Percentiles rank a stretch among this genome's conserved stretches.
phyloP scores from a whole-genome alignment of 2,113 vertebrate species.

The Pituophis catenifer region DNA sequence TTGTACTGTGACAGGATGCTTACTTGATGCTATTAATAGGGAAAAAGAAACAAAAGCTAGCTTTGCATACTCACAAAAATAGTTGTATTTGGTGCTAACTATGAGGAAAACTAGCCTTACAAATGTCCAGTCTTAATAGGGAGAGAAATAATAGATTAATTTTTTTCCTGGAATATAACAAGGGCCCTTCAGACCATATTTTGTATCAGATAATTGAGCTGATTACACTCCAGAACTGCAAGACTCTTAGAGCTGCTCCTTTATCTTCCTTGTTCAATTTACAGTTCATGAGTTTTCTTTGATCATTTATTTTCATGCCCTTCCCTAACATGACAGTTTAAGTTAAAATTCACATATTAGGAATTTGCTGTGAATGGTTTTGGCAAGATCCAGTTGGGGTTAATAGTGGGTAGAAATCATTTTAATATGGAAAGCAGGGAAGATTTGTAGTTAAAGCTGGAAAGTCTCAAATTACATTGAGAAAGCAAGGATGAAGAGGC shows the following conservation, averaged over 20 bases:
- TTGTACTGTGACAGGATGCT: background rate
- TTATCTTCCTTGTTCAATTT: background rate
- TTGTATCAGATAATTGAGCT: conserved; percentile 28
- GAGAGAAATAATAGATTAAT: background rate
- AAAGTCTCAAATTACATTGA: background rate
- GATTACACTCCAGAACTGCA: conserved; percentile 6
- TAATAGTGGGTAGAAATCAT: background rate
- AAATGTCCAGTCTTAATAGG: conserved; percentile 2
- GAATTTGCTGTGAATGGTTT: background rate
- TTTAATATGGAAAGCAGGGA: background rate
- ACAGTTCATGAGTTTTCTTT: conserved; percentile 11
- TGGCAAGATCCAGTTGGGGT: background rate
- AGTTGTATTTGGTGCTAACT: background rate
- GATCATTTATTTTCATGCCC: background rate
- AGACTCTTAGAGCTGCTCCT: background rate
- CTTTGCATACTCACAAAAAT: background rate
- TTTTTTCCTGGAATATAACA: background rate
- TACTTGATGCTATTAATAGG: background rate
- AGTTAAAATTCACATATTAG: background rate
- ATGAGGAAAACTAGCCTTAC: background rate
- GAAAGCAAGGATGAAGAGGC: background rate
- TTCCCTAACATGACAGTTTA: conserved; percentile 19
- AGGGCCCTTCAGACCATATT: conserved; percentile 10
- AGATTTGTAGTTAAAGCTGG: background rate
- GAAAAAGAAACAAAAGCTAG: background rate